phyloP scores from a whole-genome alignment of 2,113 vertebrate genomes.

The Sarotherodon lohbergeri region DNA sequence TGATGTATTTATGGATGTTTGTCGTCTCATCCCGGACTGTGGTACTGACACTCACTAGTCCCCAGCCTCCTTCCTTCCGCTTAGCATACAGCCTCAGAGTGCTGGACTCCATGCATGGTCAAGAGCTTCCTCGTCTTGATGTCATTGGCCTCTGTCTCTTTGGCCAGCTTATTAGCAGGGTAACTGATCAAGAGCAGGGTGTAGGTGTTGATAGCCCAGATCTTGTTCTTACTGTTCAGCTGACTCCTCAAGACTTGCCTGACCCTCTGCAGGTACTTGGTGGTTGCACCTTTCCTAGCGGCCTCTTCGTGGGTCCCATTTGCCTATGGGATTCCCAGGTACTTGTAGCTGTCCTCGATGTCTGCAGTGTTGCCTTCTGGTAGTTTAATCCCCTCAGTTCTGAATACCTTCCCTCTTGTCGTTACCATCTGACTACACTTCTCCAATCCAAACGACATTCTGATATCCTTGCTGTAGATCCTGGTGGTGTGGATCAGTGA shows the following conservation, averaged over 20 bases:
- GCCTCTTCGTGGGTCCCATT: not conserved
- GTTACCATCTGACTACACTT: not conserved
- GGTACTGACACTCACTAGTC: not conserved
- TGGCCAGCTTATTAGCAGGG: not conserved
- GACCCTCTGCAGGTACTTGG: not conserved
- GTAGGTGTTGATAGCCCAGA: not conserved
- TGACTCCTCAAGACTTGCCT: not conserved
- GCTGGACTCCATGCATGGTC: not conserved
- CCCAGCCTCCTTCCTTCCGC: not conserved
- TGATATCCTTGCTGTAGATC: too few relatives aligned
- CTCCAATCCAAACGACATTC: too few relatives aligned
- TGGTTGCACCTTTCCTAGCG: not conserved
- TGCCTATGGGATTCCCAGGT: not conserved
- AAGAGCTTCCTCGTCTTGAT: not conserved
- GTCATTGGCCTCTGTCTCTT: not conserved
- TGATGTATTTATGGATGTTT: not conserved
- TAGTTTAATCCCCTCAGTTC: not conserved
- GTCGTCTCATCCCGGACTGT: not conserved
- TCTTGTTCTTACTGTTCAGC: not conserved
- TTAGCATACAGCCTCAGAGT: not conserved
- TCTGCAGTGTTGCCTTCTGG: not conserved
- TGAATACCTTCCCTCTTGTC: not conserved
- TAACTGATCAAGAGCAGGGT: not conserved
- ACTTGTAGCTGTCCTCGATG: not conserved
- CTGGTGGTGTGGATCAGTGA: too few relatives aligned